These are phyloP conservation scores for Phenganax subtilis DNA, from an alignment of 92 coral and sea anemone genomes.

Conservation along the genomic window DNA sequence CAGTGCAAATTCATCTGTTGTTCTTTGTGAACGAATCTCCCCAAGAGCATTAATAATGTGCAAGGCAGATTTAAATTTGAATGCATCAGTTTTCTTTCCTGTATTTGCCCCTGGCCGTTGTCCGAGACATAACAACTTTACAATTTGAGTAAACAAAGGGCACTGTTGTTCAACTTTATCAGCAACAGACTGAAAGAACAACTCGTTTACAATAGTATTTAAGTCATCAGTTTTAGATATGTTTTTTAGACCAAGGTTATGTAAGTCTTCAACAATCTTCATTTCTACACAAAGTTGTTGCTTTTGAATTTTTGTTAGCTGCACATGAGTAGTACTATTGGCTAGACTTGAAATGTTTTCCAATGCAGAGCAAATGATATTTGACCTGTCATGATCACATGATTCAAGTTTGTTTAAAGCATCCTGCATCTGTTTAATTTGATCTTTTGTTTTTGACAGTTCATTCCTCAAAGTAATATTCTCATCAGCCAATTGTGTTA, in stretches of 20 bases:
- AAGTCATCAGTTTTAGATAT: not conserved
- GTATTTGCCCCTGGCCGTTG: not conserved
- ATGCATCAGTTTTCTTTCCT: slow-evolving; percentile 34
- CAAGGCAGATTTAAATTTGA: slow-evolving; percentile 34
- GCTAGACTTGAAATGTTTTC: not conserved
- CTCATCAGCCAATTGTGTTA: not conserved
- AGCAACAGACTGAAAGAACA: no score
- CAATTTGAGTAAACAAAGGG: no score
- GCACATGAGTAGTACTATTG: not conserved
- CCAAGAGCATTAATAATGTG: slow-evolving; percentile 33
- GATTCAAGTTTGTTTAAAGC: slow-evolving; percentile 1
- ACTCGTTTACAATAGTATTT: no score
- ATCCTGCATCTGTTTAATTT: slow-evolving; percentile 3
- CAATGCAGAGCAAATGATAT: not conserved
- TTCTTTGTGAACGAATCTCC: slow-evolving; percentile 34
- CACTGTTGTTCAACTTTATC: no score
- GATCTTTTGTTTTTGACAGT: not conserved
- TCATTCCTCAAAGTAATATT: not conserved
- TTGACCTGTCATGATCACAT: slow-evolving; percentile 1
- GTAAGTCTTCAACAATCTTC: slow-evolving; percentile 7
- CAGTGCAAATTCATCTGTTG: slow-evolving; percentile 32
- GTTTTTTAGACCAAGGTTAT: not conserved
- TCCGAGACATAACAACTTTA: no score
- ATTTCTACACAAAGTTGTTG: not conserved
- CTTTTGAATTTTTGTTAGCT: not conserved